These are phyloP conservation scores for Hypena proboscidalis DNA, from an alignment of 2,888 invertebrate species.

Conservation along the genomic window DNA sequence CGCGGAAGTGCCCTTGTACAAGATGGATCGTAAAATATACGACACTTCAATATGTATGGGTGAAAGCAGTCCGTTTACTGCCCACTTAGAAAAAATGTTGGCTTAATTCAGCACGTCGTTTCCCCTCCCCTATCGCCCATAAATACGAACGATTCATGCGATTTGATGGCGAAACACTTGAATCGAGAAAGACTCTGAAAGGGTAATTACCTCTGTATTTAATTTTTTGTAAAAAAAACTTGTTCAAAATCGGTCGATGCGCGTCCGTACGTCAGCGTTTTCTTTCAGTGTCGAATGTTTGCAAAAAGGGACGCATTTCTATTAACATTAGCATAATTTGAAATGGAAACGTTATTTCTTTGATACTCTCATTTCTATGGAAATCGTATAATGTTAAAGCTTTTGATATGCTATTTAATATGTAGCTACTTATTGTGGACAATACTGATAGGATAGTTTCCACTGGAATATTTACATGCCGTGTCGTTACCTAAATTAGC, in stretches of 20 bases:
- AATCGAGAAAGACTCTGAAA: conserved; percentile 55
- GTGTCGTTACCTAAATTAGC: too few species aligned
- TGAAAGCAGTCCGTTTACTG: conserved; percentile 74
- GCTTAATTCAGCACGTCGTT: conserved; percentile 80
- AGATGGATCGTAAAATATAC: conserved; percentile 82
- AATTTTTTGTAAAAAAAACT: conserved; percentile 23
- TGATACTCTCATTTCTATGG: conserved; percentile 55
- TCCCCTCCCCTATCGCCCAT: conserved; percentile 59
- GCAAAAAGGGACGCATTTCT: conserved; percentile 48
- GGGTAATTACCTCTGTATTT: conserved; percentile 62
- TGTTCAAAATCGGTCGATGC: conserved; percentile 35
- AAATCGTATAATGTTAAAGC: conserved; percentile 53
- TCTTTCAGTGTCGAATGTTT: conserved; percentile 48
- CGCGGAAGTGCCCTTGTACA: conserved; percentile 69
- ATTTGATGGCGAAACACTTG: conserved; percentile 71
- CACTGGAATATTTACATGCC: too few species aligned
- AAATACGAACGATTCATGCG: conserved; percentile 75
- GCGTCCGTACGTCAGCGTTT: conserved; percentile 46
- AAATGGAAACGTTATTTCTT: conserved; percentile 57
- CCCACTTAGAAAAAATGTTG: conserved; percentile 83
- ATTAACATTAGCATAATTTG: conserved; percentile 60
- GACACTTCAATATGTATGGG: conserved; percentile 78
- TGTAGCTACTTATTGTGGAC: conserved; percentile 4
- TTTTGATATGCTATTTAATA: conserved; percentile 43
- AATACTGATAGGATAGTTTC: too few species aligned